Conservation (phyloP, 2,888 invertebrate genomes). For the Onthophagus sagittarius region DNA sequence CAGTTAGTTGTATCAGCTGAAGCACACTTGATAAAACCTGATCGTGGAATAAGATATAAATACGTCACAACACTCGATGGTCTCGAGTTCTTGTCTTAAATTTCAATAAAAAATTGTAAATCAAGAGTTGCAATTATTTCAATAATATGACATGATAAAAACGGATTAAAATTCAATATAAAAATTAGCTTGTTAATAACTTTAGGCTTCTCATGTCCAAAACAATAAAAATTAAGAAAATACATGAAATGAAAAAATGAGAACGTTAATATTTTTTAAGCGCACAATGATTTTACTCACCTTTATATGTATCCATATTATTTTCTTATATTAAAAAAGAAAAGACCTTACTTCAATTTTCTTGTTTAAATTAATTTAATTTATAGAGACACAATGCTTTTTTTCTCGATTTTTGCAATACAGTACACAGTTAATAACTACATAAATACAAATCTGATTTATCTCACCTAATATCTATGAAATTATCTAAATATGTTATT, state of each 20-base stretch:
- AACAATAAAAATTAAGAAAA: conserved; percentile 17
- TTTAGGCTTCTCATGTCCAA: too few species aligned
- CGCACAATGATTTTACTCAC: conserved; percentile 8
- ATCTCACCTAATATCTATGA: background rate
- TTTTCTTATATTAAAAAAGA: background rate
- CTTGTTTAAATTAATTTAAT: conserved; percentile 6
- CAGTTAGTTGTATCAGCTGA: too few species aligned
- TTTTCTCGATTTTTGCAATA: background rate
- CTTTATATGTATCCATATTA: background rate
- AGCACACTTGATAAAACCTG: too few species aligned
- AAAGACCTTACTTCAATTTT: background rate
- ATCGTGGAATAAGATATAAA: too few species aligned
- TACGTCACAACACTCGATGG: too few species aligned
- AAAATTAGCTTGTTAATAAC: too few species aligned
- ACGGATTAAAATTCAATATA: too few species aligned
- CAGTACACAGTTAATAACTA: background rate
- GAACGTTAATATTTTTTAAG: background rate
- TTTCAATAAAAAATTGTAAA: too few species aligned
- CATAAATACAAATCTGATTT: conserved; percentile 4
- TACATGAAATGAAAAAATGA: conserved; percentile 13
- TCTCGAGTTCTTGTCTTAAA: too few species aligned
- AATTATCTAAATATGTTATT: background rate
- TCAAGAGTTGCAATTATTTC: too few species aligned
- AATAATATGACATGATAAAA: too few species aligned
- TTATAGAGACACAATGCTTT: background rate